Conservation (phyloP, 1,140 invertebrate genomes). For the Parapsyche elsis region DNA sequence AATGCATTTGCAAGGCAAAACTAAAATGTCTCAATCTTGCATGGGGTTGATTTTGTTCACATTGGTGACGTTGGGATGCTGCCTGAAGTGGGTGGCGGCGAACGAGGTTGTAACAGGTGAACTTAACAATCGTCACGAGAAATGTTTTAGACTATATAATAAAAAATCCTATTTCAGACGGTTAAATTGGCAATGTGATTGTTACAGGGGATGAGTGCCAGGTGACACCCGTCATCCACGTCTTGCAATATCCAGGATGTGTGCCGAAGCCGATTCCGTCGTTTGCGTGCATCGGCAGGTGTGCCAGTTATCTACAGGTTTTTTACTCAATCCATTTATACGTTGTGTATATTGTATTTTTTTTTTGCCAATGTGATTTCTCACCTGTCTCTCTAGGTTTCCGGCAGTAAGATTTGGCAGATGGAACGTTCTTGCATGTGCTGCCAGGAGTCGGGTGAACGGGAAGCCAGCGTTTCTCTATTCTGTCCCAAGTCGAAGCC, state of each 20-base stretch:
- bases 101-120: conserved; percentile 5
- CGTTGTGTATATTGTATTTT: not conserved
- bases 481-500: conserved; percentile 90
- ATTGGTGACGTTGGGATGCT: conserved; percentile 10
- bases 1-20: not conserved
- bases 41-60: not conserved
- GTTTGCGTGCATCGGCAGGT: conserved; percentile 91
- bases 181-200: conserved; percentile 1
- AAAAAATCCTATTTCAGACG: not conserved
- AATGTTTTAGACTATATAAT: not conserved
- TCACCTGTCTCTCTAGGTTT: conserved; percentile 75
- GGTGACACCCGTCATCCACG: conserved; percentile 91
- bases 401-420: conserved; percentile 96
- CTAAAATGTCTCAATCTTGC: not conserved
- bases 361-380: not conserved
- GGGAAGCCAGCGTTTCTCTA: conserved; percentile 87
- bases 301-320: conserved; percentile 93
- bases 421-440: conserved; percentile 95
- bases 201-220: conserved; percentile 83
- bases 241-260: conserved; percentile 91
- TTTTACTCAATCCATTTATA: conserved; percentile 41
- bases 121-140: not conserved
- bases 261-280: conserved; percentile 93
- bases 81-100: not conserved
- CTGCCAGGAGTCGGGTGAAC: conserved; percentile 92